Conservation (phyloP, 2,113 vertebrate genomes). For the Strix uralensis region DNA sequence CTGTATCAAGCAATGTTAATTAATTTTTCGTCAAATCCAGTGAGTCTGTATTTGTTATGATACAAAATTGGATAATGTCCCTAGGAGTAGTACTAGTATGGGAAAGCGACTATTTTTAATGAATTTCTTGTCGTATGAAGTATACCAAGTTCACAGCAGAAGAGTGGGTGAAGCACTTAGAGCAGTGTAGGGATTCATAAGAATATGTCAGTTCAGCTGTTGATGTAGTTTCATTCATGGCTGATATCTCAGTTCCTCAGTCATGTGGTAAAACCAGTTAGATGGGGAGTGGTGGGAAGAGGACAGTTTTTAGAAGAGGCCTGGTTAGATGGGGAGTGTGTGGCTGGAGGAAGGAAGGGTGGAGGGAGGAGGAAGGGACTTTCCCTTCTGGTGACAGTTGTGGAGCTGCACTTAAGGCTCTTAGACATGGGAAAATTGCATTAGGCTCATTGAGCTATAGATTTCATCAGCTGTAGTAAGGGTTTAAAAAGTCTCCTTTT, state of each 20-base stretch:
- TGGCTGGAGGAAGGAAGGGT: not conserved
- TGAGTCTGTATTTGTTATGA: not conserved
- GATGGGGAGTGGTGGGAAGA: not conserved
- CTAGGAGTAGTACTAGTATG: not conserved
- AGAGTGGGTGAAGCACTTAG: not conserved
- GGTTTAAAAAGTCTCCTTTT: conserved; percentile 57
- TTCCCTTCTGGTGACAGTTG: not conserved
- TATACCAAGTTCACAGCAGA: not conserved
- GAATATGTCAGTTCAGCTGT: not conserved
- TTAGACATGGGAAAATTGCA: not conserved
- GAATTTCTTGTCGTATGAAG: not conserved
- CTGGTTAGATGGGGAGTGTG: not conserved
- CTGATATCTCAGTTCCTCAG: not conserved
- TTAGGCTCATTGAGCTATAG: not conserved
- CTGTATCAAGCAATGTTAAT: not conserved
- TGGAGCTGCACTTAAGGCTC: not conserved
- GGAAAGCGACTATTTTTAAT: not conserved
- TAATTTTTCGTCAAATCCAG: not conserved
- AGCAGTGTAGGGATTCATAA: not conserved
- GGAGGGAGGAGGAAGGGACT: not conserved
- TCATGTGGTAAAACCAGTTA: not conserved
- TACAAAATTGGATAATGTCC: not conserved
- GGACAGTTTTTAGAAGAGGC: not conserved
- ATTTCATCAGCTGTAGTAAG: conserved; percentile 7
- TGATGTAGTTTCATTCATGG: not conserved